These are phyloP conservation scores for Macrosiphum euphorbiae DNA, from an alignment of 2,888 invertebrate species.

Conservation along the genomic window DNA sequence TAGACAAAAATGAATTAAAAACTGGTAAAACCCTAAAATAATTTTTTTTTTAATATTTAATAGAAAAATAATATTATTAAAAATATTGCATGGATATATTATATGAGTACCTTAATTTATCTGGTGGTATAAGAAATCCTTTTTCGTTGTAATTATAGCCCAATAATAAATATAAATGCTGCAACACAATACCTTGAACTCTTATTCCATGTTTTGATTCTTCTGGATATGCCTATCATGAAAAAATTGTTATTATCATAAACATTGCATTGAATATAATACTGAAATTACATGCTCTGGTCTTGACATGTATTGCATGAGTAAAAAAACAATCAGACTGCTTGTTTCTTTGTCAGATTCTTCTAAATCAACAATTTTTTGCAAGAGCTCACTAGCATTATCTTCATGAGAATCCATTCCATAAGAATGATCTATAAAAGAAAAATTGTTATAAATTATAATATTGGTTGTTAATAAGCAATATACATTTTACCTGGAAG, in stretches of 20 bases:
- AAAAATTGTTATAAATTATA: background rate
- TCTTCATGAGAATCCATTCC: constrained; percentile 76
- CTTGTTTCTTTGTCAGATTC: constrained; percentile 96
- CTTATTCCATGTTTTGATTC: constrained; percentile 87
- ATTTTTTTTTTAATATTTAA: background rate
- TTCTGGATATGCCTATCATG: constrained; percentile 80
- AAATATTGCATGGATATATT: constrained; percentile 15
- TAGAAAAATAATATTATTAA: constrained; percentile 36
- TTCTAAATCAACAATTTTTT: constrained; percentile 91
- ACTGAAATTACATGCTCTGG: constrained; percentile 75
- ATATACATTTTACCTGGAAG: constrained; percentile 50
- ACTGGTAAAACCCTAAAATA: constrained; percentile 85
- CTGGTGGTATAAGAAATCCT: constrained; percentile 91
- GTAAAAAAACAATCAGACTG: constrained; percentile 91
- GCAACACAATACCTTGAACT: constrained; percentile 87
- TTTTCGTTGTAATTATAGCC: constrained; percentile 94
- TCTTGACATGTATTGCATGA: constrained; percentile 95
- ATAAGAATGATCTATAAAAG: constrained; percentile 55
- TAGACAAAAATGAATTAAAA: constrained; percentile 95
- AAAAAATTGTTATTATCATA: constrained; percentile 39
- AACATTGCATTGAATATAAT: background rate
- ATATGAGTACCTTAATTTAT: constrained; percentile 79
- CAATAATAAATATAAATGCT: constrained; percentile 90
- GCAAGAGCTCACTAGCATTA: constrained; percentile 83
- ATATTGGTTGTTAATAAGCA: background rate